Conservation (phyloP, 2,113 vertebrate genomes). For the Paralichthys olivaceus region DNA sequence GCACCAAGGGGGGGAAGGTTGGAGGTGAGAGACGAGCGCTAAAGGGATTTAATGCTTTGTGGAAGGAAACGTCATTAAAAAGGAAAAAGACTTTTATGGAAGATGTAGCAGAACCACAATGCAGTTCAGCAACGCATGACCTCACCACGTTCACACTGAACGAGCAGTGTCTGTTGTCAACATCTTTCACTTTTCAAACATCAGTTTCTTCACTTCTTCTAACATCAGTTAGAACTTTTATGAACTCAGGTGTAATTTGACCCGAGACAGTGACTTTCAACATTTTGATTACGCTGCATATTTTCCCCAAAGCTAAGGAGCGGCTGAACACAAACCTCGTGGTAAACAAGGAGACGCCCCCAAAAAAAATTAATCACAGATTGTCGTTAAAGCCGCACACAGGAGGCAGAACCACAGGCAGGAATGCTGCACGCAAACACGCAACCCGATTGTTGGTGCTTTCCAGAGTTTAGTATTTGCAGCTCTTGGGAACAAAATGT, state of each 20-base stretch:
- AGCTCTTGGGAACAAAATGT: too few species aligned
- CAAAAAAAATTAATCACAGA: conserved; percentile 40
- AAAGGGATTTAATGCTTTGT: neutral
- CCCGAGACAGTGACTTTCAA: neutral
- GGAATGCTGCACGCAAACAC: neutral
- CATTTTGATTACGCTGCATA: conserved; percentile 1
- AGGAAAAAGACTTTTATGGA: neutral
- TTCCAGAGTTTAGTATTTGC: too few species aligned
- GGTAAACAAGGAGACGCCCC: too few species aligned
- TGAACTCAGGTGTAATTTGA: too few species aligned
- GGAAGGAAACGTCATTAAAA: neutral
- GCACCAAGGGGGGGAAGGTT: neutral
- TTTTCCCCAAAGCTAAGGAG: neutral
- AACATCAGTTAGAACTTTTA: too few species aligned
- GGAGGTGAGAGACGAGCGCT: too few species aligned
- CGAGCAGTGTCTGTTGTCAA: too few species aligned
- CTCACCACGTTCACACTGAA: too few species aligned
- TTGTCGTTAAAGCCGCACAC: conserved; percentile 2
- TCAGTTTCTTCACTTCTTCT: too few species aligned
- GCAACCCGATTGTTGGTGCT: too few species aligned
- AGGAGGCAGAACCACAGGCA: neutral
- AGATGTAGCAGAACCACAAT: too few species aligned
- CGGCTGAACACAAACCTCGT: neutral
- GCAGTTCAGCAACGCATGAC: neutral
- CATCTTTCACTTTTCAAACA: too few species aligned